Conservation (phyloP, 2,888 invertebrate species). For the Galerucella pusilla region DNA sequence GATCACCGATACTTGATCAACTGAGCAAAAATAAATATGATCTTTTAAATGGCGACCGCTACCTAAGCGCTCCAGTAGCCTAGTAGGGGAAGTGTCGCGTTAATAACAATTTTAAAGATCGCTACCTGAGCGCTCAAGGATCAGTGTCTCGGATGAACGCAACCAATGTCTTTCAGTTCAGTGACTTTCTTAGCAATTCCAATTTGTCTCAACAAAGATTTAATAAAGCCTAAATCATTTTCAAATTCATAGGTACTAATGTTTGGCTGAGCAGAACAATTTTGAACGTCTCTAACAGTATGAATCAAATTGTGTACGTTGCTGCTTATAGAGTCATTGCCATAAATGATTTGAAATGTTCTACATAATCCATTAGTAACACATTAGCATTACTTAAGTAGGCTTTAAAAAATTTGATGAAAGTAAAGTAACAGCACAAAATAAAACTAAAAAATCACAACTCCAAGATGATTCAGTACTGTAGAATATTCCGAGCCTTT, state of each 20-base stretch:
- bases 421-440: conserved; percentile 3
- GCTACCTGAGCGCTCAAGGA: no score
- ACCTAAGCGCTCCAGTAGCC: no score
- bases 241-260: neutral
- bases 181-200: neutral
- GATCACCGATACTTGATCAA: no score
- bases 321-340: conserved; percentile 1
- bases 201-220: neutral
- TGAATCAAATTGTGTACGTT: neutral
- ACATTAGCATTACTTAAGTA: neutral
- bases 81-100: no score
- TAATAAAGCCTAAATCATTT: neutral
- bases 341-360: conserved; percentile 1
- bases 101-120: no score
- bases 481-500: conserved; percentile 40
- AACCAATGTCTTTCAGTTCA: neutral
- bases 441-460: conserved; percentile 30
- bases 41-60: no score
- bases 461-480: conserved; percentile 46
- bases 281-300: neutral
- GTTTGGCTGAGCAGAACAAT: neutral
- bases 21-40: no score
- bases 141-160: no score
- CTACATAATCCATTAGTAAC: conserved; percentile 3
- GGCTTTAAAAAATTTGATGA: neutral